Base-by-base conservation (phyloP, 2,113 vertebrate genomes). In the Capreolus pygargus region DNA sequence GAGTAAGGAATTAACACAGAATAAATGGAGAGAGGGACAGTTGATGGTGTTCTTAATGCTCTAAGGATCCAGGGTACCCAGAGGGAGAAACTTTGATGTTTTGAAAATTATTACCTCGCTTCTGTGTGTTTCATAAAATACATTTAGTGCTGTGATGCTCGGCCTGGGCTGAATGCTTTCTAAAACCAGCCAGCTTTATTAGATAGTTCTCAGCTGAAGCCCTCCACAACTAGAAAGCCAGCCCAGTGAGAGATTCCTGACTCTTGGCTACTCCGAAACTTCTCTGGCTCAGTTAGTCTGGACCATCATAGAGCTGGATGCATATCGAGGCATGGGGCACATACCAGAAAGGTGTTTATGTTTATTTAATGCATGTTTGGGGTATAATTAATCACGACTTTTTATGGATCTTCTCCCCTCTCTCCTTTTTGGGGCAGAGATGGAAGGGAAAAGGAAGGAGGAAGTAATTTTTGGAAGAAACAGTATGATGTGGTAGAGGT, bases 91-190 rank as follows among this genome's bases (percentile, higher is more conserved):
- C 11, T 67, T 0, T 0, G n/a, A 85, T 43, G 3, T 97, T 94
- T 87, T 91, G 91, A 95, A 97, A 97, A 57, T 97, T 39, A 79
- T 60, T 15, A 21, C 82, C 70, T 91, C 78, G 39, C 98, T 97
- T 98, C 96, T 96, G 19, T 94, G 79, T 96, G 88, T 94, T 61
- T 93, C 61, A 17, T 94, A 87, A 84, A 95, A 87, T 86, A 82
- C 91, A 61, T 50, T 94, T 97, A 74, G 79, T 94, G 27, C 5
- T 93, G 64, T 17, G 92, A 57, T 78, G 10, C 5, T 3, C 78
- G 74, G 97, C 60, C 95, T 0, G 3, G 19, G 93, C 88, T 39
- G 88, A 11, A 9, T 57, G 47, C 47, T 90, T 95, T 97, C 57
- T 87, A 85, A 90, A 91, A 95, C 86, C 94, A 74, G 60, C 45